Evolutionary conservation across 2,888 invertebrate species (phyloP).

Genomic region (Chaetogeoica ovagalla): DNA sequence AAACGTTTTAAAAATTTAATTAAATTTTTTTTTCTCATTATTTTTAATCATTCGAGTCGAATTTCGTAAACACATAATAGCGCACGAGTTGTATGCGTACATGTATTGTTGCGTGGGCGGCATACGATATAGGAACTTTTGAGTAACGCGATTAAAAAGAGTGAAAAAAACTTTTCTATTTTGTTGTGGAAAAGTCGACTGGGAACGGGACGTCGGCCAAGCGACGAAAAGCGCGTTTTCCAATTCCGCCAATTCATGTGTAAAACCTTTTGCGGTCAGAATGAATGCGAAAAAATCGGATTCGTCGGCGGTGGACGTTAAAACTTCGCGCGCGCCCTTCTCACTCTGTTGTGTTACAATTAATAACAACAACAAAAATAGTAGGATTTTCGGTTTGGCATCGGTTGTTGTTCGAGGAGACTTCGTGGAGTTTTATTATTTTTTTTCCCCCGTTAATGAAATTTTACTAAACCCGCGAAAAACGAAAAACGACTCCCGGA

Average conservation of each 20-base stretch:
- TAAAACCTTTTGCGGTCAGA: conserved; percentile 1
- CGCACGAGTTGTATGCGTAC: too few relatives aligned
- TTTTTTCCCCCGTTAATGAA: background rate
- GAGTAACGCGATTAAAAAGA: background rate
- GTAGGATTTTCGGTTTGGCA: conserved; percentile 38
- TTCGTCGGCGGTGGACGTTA: conserved; percentile 7
- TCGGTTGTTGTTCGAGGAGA: conserved; percentile 20
- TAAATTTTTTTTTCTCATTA: too few relatives aligned
- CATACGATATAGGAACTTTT: background rate
- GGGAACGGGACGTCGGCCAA: conserved; percentile 46
- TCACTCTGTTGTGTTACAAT: conserved; percentile 30
- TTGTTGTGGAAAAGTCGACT: background rate
- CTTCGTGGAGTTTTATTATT: conserved; percentile 7
- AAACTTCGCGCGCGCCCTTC: conserved; percentile 20
- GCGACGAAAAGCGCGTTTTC: background rate
- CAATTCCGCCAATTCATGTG: conserved; percentile 19
- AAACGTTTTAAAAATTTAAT: too few relatives aligned
- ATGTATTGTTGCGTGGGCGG: too few relatives aligned
- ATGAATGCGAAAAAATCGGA: conserved; percentile 36
- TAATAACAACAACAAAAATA: background rate
- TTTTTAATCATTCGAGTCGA: too few relatives aligned
- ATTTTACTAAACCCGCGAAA: background rate
- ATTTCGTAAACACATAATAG: too few relatives aligned
- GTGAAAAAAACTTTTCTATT: conserved; percentile 1
- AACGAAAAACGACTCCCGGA: background rate